Base-by-base conservation (phyloP, 2,888 invertebrate species). In the Tuta absoluta region DNA sequence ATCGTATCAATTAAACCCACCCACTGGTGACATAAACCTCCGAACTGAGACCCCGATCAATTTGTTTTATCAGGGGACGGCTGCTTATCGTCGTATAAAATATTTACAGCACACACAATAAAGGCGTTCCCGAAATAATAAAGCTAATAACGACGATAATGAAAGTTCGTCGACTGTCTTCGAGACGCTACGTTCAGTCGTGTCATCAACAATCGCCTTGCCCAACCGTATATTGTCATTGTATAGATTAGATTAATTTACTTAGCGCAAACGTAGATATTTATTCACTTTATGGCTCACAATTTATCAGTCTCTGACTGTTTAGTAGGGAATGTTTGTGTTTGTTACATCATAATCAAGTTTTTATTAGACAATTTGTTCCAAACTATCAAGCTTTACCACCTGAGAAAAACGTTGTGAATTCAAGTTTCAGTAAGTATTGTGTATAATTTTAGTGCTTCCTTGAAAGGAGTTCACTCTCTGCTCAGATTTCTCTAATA, bases 101-200 rank as follows among this genome's bases (percentile, higher is more conserved):
- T 90, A 90, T 91, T 90, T 88, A 91, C 87, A 86, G 84, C 87
- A 86, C 83, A 85, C 87, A 86, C 83, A 85, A 89, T 90, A 90
- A 80, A 90, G 79, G 81, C 84, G 80, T 83, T 81, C 77, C 79
- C 75, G 79, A 85, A 84, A 89, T 87, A 87, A 87, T 85, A 86
- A 83, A 84, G 77, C 80, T 83, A 84, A 87, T 86, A 87, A 85
- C 78, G 72, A 74, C 72, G 84, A 87, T 87, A 89, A 79, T 84
- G 77, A 77, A 80, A 79, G 77, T 74, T 77, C 33, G 33, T 33
- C 33, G 33, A 33, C 33, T 45, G 45, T 45, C 45, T 45, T 45
- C 45, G 8, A 72, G 76, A 76, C 76, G 75, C 75, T 59, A 33
- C 48, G 41, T 3, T 0, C 62, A 63, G 33, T 51, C 38, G 17